Percentiles rank a stretch among this genome's conserved stretches.
phyloP scores from a whole-genome alignment of 2,113 vertebrate genomes.

The Piprites chloris region DNA sequence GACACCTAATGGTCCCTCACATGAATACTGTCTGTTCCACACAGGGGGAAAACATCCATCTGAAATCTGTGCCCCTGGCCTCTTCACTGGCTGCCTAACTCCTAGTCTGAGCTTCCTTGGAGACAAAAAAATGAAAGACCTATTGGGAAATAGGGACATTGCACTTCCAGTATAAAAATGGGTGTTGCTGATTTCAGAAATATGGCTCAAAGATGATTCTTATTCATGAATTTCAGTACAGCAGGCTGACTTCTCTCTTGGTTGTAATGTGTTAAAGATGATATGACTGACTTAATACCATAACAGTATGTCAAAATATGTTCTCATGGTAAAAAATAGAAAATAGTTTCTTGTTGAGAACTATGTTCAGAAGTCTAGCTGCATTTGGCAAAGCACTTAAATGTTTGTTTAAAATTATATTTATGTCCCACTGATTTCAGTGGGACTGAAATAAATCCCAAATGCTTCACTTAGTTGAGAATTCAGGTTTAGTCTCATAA shows the following conservation, averaged over 20 bases:
- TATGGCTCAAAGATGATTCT: neutral
- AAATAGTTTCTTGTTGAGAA: neutral
- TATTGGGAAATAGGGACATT: neutral
- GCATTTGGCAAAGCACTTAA: neutral
- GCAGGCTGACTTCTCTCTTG: neutral
- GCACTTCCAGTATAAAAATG: neutral
- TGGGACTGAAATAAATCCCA: neutral
- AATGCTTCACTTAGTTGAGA: neutral
- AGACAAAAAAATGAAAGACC: neutral
- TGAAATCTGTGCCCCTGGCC: neutral
- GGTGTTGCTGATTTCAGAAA: neutral
- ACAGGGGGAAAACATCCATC: neutral
- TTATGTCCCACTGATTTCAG: neutral
- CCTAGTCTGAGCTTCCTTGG: neutral
- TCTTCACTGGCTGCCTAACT: neutral
- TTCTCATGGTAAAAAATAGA: neutral
- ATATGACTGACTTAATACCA: neutral
- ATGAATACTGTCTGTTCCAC: neutral
- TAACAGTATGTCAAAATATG: slow-evolving; percentile 5
- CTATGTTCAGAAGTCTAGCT: neutral
- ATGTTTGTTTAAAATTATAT: neutral
- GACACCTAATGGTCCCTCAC: neutral
- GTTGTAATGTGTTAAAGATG: neutral
- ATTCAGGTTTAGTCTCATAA: neutral
- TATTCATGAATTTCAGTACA: neutral